A percentile compares a stretch with the other conserved stretches of the same genome.
Conservation (phyloP, 2,888 invertebrate species). For the Papilio elwesi region DNA sequence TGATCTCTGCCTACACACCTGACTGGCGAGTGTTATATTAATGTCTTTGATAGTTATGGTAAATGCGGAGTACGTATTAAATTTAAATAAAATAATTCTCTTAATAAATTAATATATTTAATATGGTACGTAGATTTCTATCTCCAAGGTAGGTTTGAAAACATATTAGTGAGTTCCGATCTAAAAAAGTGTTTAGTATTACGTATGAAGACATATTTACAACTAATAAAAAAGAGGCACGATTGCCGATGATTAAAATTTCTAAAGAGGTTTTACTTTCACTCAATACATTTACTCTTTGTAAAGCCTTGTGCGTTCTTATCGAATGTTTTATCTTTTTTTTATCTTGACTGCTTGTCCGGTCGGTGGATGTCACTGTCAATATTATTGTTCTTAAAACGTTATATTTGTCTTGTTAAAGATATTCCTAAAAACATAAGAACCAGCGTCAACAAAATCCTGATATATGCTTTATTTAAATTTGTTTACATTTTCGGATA, state of each 20-base stretch:
- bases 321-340: slow-evolving; percentile 33
- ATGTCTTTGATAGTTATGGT: no score
- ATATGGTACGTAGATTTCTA: neutral
- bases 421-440: neutral
- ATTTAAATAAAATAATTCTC: no score
- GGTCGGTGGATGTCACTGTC: slow-evolving; percentile 22
- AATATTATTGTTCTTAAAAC: slow-evolving; percentile 33
- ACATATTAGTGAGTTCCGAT: neutral
- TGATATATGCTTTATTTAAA: no score
- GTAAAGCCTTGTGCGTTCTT: slow-evolving; percentile 29
- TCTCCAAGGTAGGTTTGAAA: neutral
- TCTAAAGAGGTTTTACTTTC: slow-evolving; percentile 38
- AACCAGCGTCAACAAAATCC: neutral
- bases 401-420: slow-evolving; percentile 15
- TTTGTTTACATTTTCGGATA: no score
- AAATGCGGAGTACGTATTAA: no score
- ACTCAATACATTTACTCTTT: slow-evolving; percentile 32
- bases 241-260: slow-evolving; percentile 35
- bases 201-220: slow-evolving; percentile 18
- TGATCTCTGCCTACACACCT: neutral
- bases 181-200: slow-evolving; percentile 1
- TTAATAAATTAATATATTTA: no score
- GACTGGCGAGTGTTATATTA: neutral
- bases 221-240: slow-evolving; percentile 12
- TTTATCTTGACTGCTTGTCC: slow-evolving; percentile 38